Evolutionary conservation across 2,113 vertebrate species (phyloP).

Genomic region (Psittacula cyanocephala): DNA sequence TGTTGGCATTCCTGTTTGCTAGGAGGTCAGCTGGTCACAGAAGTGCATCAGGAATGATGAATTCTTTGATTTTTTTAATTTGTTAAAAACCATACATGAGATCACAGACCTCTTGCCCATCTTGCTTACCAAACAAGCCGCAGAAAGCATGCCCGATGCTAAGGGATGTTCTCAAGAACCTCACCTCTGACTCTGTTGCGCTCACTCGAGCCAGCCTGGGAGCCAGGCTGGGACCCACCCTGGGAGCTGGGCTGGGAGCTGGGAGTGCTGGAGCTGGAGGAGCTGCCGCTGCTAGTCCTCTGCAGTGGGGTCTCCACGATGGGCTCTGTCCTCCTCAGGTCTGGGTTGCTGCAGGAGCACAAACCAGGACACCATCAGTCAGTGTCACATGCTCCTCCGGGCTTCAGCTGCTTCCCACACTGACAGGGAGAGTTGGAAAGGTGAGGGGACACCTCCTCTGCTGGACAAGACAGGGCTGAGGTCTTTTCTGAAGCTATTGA

Average conservation of each 20-base stretch:
- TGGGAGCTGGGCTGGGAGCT: conserved; percentile 90
- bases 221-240: conserved; percentile 86
- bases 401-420: neutral
- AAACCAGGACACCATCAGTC: neutral
- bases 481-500: neutral
- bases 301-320: conserved; percentile 88
- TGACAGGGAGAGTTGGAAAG: neutral
- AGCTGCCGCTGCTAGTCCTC: conserved; percentile 95
- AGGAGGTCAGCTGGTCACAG: neutral
- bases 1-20: neutral
- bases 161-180: neutral
- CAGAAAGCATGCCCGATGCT: rapidly evolving
- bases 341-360: conserved; percentile 84
- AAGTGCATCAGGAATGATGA: neutral
- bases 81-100: neutral
- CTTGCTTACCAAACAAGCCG: neutral
- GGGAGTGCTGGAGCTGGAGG: conserved; percentile 96
- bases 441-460: neutral
- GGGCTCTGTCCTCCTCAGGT: conserved; percentile 88
- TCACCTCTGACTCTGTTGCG: conserved; percentile 89
- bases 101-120: neutral
- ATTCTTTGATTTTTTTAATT: neutral
- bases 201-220: conserved; percentile 88
- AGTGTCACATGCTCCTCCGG: rapidly evolving
- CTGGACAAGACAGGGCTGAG: neutral